Conservation (phyloP, 2,888 invertebrate species). For the Clostera curtula region DNA sequence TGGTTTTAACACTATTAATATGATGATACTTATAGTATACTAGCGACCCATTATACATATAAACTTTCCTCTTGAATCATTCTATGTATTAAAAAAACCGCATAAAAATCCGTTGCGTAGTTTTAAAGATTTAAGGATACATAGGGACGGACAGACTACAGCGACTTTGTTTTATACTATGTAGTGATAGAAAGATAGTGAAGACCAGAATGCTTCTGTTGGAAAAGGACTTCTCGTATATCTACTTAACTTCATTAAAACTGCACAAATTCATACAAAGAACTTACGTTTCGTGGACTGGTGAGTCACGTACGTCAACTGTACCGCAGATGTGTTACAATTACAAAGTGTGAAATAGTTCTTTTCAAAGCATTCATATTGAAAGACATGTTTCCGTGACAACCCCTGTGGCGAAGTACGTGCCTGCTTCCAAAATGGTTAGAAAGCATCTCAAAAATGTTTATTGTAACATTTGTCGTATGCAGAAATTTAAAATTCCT, state of each 20-base stretch:
- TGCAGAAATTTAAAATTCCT: conserved; percentile 60
- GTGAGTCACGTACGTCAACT: conserved; percentile 39
- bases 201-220: not conserved
- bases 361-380: conserved; percentile 43
- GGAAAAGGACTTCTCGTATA: not conserved
- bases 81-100: no score
- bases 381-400: conserved; percentile 36
- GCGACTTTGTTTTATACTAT: no score
- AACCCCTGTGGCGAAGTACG: conserved; percentile 55
- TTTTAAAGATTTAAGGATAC: no score
- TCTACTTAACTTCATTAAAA: conserved; percentile 3
- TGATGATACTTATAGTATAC: no score
- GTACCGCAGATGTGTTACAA: conserved; percentile 48
- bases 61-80: no score
- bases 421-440: conserved; percentile 64
- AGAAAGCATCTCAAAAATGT: conserved; percentile 67
- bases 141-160: no score
- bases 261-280: conserved; percentile 4
- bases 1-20: no score
- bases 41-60: no score
- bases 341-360: conserved; percentile 37
- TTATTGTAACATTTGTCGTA: conserved; percentile 65
- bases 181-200: no score
- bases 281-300: conserved; percentile 6
- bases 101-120: no score